Conservation (phyloP, 2,797 vertebrate genomes). For the Gorsachius magnificus region DNA sequence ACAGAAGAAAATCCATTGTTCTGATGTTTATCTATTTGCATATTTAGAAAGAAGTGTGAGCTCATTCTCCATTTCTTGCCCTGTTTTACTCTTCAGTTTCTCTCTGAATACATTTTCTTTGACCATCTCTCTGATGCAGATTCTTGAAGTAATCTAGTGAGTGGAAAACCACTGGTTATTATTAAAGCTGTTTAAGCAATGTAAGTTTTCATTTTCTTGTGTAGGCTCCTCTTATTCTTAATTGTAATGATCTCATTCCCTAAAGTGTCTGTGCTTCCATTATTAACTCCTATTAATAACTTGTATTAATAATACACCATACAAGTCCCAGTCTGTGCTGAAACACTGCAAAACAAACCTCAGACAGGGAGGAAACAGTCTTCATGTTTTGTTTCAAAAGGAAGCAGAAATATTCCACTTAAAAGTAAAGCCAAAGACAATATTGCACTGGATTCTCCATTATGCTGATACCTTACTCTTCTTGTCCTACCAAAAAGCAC, state of each 20-base stretch:
- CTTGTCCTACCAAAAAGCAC: neutral
- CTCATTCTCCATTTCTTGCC: constrained; percentile 20
- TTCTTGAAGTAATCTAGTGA: constrained; percentile 42
- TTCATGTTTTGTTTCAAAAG: neutral
- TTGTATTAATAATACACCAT: constrained; percentile 17
- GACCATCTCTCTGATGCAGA: constrained; percentile 9
- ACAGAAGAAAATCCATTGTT: constrained; percentile 47
- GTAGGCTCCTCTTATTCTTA: constrained; percentile 53
- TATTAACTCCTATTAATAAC: constrained; percentile 64
- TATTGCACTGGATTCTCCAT: neutral
- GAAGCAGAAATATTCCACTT: neutral
- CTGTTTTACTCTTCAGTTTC: constrained; percentile 24
- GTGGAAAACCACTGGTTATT: constrained; percentile 38
- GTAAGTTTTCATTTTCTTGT: constrained; percentile 55
- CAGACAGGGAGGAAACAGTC: neutral
- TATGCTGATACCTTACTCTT: neutral
- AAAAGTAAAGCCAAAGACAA: neutral
- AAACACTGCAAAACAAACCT: neutral
- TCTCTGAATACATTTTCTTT: constrained; percentile 22
- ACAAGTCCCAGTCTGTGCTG: neutral
- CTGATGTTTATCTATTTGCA: constrained; percentile 43
- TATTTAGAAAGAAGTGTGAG: constrained; percentile 34
- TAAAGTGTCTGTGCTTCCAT: constrained; percentile 42
- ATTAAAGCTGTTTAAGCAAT: constrained; percentile 37
- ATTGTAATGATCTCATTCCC: constrained; percentile 56